These are phyloP conservation scores for Orientallactaga sibirica DNA, from an alignment of 2,797 vertebrate species.

Conservation along the genomic window DNA sequence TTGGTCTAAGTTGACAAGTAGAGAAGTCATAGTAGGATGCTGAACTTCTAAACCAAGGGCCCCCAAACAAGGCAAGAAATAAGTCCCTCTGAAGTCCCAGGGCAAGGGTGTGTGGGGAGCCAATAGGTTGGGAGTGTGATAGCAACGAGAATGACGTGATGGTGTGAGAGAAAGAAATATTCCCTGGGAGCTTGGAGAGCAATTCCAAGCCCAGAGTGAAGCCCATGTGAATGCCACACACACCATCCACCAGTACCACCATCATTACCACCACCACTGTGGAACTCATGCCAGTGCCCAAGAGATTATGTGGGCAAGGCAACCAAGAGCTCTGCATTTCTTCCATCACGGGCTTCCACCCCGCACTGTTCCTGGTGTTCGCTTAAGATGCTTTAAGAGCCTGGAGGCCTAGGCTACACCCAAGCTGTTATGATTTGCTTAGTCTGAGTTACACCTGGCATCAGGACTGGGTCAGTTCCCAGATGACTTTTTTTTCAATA, in stretches of 20 bases:
- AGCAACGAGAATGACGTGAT: background rate
- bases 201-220: background rate
- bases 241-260: background rate
- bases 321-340: background rate
- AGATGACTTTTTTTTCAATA: background rate
- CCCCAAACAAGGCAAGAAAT: background rate
- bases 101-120: background rate
- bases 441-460: too few species aligned
- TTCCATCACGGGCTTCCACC: background rate
- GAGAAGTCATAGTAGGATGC: background rate
- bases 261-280: rapidly evolving
- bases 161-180: background rate
- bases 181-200: background rate
- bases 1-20: background rate
- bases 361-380: background rate
- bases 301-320: background rate
- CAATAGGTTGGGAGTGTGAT: background rate
- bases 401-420: background rate
- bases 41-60: background rate
- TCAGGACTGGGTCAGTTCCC: background rate
- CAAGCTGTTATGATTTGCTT: background rate
- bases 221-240: background rate
- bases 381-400: background rate
- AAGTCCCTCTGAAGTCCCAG: background rate
- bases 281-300: background rate